Conservation (phyloP, 23 tunicate genomes). For the Ciona savignyi region DNA sequence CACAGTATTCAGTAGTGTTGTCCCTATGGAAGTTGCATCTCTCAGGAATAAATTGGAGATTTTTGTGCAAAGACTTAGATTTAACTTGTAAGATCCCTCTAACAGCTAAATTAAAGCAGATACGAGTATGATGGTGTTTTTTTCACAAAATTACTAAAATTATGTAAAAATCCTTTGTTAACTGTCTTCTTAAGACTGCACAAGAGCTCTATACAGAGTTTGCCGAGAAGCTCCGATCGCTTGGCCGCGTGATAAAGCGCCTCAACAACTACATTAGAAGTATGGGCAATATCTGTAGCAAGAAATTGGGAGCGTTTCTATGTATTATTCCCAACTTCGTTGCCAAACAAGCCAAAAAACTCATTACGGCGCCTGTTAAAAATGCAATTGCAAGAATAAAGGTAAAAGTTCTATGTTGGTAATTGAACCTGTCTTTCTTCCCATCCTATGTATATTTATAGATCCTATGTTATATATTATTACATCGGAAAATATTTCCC, state of each 20-base stretch:
- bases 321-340: constrained; percentile 66
- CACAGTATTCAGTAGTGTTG: no score
- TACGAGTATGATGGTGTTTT: not conserved
- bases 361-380: constrained; percentile 35
- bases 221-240: constrained; percentile 27
- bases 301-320: constrained; percentile 39
- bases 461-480: no score
- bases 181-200: constrained; percentile 48
- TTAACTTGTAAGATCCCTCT: no score
- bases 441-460: no score
- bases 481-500: no score
- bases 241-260: constrained; percentile 16
- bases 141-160: not conserved
- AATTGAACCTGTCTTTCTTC: no score
- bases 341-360: constrained; percentile 49
- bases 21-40: no score
- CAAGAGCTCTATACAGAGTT: constrained; percentile 42
- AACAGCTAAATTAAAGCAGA: not conserved
- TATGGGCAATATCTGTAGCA: constrained; percentile 47
- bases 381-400: constrained; percentile 33
- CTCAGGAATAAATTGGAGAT: no score
- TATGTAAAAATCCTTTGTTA: not conserved
- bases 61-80: no score
- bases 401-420: constrained; percentile 30
- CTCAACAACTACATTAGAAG: constrained; percentile 37